Percentiles rank a stretch among this genome's conserved stretches.
phyloP scores from a whole-genome alignment of 1,140 invertebrate species.

The Heliothis subflexa region DNA sequence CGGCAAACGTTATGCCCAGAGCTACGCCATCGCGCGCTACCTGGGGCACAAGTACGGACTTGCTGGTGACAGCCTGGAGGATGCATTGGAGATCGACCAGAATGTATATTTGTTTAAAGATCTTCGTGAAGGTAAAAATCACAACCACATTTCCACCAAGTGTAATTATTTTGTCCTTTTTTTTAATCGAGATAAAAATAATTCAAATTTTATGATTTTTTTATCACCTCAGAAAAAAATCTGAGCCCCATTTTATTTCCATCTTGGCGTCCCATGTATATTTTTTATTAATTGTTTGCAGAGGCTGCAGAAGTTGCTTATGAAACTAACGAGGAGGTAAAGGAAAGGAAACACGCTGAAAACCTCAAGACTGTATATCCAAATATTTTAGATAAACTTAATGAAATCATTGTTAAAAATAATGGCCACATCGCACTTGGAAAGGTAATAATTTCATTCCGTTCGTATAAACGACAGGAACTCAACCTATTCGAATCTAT shows the following conservation, averaged over 20 bases:
- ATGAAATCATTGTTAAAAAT: slow-evolving; percentile 1
- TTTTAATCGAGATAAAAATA: too few relatives aligned
- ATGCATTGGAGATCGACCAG: slow-evolving; percentile 87
- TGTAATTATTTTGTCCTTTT: too few relatives aligned
- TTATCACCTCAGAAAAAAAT: too few relatives aligned
- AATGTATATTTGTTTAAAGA: slow-evolving; percentile 86
- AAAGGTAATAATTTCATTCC: background rate
- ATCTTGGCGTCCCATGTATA: too few relatives aligned
- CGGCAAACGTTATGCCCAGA: slow-evolving; percentile 85
- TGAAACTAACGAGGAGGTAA: background rate
- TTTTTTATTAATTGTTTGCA: too few relatives aligned
- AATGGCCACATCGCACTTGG: slow-evolving; percentile 13
- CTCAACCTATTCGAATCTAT: background rate
- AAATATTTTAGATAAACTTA: background rate
- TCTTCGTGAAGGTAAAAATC: slow-evolving; percentile 59
- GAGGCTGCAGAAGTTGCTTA: too few relatives aligned
- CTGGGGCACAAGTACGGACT: slow-evolving; percentile 85
- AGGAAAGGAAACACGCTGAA: slow-evolving; percentile 6
- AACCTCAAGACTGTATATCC: slow-evolving; percentile 8
- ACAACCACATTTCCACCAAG: background rate
- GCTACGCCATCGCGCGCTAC: slow-evolving; percentile 88
- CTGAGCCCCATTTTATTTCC: too few relatives aligned
- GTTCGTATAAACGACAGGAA: background rate
- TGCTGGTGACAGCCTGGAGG: slow-evolving; percentile 87
- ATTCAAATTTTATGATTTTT: too few relatives aligned